Evolutionary conservation across 2,888 invertebrate genomes (phyloP), one percentile per base, ranked within the genome.

Genomic region (Lissocephala sabroskyi): DNA sequence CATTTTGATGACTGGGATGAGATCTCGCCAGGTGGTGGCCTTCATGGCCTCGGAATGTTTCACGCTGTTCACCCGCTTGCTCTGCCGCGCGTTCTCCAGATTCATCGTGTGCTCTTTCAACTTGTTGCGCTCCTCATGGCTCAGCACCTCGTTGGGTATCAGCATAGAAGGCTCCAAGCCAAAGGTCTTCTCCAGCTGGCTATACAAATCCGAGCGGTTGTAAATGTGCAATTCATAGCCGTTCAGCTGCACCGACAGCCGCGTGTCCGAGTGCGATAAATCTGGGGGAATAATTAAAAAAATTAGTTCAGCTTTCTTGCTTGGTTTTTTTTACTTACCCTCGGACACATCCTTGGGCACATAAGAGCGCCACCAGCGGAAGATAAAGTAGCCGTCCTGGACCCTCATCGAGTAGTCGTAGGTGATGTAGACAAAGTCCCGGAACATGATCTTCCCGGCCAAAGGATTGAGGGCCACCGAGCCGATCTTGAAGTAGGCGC

Each of bases 401-500:
- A 97, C 90, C 59, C 97, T 89, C 33, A 97, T 85, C 26, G 96
- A 93, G 84, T 93, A 97, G 86, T 99, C 98, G 80, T 95, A 93
- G 58, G 94, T 96, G 53, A 97, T 93, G 80, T 95, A 97, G 45
- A 95, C 92, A 65, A 98, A 91, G 86, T 98, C 97, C 49, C 97
- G 89, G 84, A 98, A 97, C 98, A 98, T 98, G 45, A 99, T 92
- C 86, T 98, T 98, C 2, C 99, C 99, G 45, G 97, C 95, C 57
- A 98, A 87, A n/a, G 96, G 94, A 84, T 97, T 96, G 45, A 98
- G 86, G 3, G 96, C 96, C 77, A 98, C 91, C 2, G 98, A 98
- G 48, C 98, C 95, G 82, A 97, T 92, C 87, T 94, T 93, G 68
- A 97, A 91, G 84, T 94, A 94, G 55, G 95, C 95, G 84, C 92